Evolutionary conservation across 2,113 vertebrate species (phyloP).

Genomic region (Rutilus rutilus): DNA sequence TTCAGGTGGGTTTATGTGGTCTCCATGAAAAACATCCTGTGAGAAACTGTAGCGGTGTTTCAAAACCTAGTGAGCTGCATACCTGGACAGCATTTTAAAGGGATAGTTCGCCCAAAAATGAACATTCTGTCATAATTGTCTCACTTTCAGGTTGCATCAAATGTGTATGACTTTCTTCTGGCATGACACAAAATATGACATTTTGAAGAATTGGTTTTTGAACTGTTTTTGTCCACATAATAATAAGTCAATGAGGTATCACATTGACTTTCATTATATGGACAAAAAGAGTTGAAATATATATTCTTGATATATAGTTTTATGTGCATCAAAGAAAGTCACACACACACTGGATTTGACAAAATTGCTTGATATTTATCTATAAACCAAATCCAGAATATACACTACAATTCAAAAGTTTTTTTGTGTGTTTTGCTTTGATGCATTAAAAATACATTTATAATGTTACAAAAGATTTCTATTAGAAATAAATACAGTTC

Average conservation of each 20-base stretch:
- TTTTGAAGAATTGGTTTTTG: too few relatives aligned
- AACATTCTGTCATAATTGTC: neutral
- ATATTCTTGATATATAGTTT: too few relatives aligned
- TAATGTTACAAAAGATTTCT: neutral
- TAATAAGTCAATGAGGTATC: neutral
- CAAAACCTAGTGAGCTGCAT: neutral
- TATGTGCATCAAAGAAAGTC: too few relatives aligned
- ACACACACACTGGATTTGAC: neutral
- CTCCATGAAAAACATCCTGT: constrained; percentile 44
- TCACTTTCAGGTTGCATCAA: neutral
- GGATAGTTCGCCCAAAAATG: neutral
- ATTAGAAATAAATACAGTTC: neutral
- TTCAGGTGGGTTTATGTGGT: constrained; percentile 35
- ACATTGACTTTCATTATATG: neutral
- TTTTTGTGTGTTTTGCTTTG: too few relatives aligned
- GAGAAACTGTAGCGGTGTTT: neutral
- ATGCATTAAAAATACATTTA: neutral
- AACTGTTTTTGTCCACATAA: too few relatives aligned
- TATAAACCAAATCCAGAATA: neutral
- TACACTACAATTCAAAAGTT: neutral
- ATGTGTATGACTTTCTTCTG: neutral
- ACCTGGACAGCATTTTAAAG: neutral
- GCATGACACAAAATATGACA: too few relatives aligned
- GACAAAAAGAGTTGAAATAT: neutral
- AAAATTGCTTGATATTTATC: neutral